Base-by-base conservation (phyloP, 2,113 vertebrate species). In the Piprites chloris region DNA sequence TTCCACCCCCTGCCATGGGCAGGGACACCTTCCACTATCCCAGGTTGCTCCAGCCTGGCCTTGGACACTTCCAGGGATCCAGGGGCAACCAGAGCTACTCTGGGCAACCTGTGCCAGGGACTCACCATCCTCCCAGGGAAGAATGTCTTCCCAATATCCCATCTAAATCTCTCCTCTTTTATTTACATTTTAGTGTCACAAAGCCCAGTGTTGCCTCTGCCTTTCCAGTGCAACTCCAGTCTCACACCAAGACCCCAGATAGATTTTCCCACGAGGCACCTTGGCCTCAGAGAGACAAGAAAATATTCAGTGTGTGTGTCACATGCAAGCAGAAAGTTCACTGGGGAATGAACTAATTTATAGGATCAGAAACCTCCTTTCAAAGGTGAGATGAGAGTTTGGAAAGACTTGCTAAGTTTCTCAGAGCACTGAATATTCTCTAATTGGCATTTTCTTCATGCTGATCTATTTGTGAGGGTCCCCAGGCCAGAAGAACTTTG, bases 1-100 rank as follows among this genome's bases (percentile, higher is more conserved):
- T 26, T 0, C 42, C 26, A 65, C 2, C 11, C 28, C 23, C 35
- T n/a, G n/a, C n/a, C n/a, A n/a, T n/a, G n/a, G n/a, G n/a, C n/a
- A n/a, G n/a, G n/a, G n/a, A n/a, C n/a, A n/a, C n/a, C n/a, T n/a
- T n/a, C n/a, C n/a, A n/a, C n/a, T n/a, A n/a, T n/a, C n/a, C n/a
- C n/a, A n/a, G n/a, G n/a, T n/a, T n/a, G n/a, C n/a, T n/a, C n/a
- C n/a, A n/a, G n/a, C n/a, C n/a, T n/a, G n/a, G n/a, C n/a, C n/a
- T n/a, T n/a, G n/a, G n/a, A n/a, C n/a, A n/a, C n/a, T n/a, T n/a
- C n/a, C n/a, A n/a, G n/a, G n/a, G n/a, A n/a, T n/a, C n/a, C n/a
- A n/a, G n/a, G n/a, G n/a, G n/a, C n/a, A n/a, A n/a, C n/a, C n/a
- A n/a, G n/a, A n/a, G n/a, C n/a, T n/a, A n/a, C n/a, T n/a, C n/a